phyloP scores from a whole-genome alignment of 2,113 vertebrate genomes.

The Pterocles burchelli region DNA sequence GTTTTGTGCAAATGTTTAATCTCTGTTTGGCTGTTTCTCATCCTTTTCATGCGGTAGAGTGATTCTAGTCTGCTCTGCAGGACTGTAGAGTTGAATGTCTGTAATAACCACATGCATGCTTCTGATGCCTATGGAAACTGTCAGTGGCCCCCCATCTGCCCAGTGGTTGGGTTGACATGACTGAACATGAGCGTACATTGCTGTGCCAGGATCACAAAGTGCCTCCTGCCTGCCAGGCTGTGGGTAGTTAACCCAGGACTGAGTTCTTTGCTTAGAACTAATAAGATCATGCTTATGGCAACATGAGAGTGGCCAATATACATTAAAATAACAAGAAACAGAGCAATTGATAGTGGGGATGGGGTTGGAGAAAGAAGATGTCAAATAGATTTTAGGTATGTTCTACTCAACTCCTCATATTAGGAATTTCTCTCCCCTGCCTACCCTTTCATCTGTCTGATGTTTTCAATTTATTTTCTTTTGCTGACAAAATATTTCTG shows the following conservation, averaged over 20 bases:
- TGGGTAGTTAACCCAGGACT: neutral
- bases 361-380: neutral
- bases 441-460: neutral
- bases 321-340: neutral
- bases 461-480: neutral
- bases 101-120: neutral
- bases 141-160: neutral
- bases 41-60: neutral
- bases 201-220: neutral
- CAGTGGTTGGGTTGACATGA: neutral
- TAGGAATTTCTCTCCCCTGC: neutral
- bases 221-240: neutral
- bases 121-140: neutral
- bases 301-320: neutral
- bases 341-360: neutral
- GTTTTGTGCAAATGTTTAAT: neutral
- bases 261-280: neutral
- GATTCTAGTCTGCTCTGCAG: neutral
- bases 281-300: neutral
- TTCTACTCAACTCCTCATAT: neutral
- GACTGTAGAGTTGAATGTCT: neutral
- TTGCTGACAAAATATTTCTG: neutral
- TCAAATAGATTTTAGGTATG: neutral
- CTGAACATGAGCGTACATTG: neutral
- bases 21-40: neutral